A percentile compares a stretch with the other conserved stretches of the same genome.
Evolutionary conservation across 2,113 vertebrate genomes (phyloP).

Genomic region (Eudorcas thomsonii): DNA sequence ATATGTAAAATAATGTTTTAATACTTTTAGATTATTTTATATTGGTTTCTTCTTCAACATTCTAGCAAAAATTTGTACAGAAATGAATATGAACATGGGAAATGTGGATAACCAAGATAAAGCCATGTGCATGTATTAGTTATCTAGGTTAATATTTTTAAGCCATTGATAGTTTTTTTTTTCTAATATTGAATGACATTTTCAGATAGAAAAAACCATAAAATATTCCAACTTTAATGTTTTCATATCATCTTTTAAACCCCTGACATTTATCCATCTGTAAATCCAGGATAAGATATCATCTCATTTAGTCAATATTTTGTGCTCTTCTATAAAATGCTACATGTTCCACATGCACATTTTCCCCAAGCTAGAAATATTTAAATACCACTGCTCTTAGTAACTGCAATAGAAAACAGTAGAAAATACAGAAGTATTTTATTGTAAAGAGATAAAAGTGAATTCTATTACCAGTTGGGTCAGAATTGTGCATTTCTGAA

Average conservation of each 20-base stretch:
- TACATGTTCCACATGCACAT: neutral
- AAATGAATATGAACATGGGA: neutral
- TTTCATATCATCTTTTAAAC: neutral
- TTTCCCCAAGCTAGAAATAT: neutral
- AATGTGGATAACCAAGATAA: neutral
- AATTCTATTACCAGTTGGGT: neutral
- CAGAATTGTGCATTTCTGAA: neutral
- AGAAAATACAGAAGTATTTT: neutral
- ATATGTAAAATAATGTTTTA: neutral
- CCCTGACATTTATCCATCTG: neutral
- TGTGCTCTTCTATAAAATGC: neutral
- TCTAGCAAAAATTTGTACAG: neutral
- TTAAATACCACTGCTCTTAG: neutral
- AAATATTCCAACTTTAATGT: neutral
- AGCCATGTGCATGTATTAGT: neutral
- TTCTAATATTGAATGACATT: neutral
- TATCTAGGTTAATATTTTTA: neutral
- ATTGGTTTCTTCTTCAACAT: neutral
- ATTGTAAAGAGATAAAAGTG: neutral
- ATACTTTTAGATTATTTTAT: neutral
- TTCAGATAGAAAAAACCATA: neutral
- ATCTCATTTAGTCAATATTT: neutral
- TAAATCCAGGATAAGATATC: neutral
- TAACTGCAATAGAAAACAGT: neutral
- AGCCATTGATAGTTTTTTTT: neutral